Evolutionary conservation across 2,113 vertebrate genomes (phyloP).

Genomic region (Hydropotes inermis): DNA sequence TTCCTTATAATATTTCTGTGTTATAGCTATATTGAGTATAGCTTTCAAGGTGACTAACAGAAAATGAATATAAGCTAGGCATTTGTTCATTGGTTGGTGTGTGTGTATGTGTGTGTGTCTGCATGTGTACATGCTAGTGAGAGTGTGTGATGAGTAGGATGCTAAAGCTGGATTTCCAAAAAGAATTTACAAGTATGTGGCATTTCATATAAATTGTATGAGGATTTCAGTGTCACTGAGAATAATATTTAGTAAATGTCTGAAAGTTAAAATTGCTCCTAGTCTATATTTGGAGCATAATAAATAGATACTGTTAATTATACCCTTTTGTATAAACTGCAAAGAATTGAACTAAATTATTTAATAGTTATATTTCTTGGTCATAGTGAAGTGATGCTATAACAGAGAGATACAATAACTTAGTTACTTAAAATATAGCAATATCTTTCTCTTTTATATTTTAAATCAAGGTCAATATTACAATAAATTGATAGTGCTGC

Average conservation of each 20-base stretch:
- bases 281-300: background rate
- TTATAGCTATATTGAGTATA: background rate
- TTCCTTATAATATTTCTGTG: background rate
- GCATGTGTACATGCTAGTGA: background rate
- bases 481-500: fast-evolving
- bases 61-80: background rate
- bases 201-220: background rate
- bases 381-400: background rate
- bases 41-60: background rate
- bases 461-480: background rate
- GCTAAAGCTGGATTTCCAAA: background rate
- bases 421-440: background rate
- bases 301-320: background rate
- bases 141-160: background rate
- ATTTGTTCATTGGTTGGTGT: background rate
- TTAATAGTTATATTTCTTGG: background rate
- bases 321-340: background rate
- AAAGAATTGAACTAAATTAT: background rate
- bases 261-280: background rate
- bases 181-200: background rate
- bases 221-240: background rate
- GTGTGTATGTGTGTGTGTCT: background rate
- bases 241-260: background rate
- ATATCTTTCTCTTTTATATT: background rate
- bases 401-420: background rate